Evolutionary conservation across 1,140 invertebrate species (phyloP), one percentile per base, ranked within the genome.

Genomic region (Vanessa tameamea): DNA sequence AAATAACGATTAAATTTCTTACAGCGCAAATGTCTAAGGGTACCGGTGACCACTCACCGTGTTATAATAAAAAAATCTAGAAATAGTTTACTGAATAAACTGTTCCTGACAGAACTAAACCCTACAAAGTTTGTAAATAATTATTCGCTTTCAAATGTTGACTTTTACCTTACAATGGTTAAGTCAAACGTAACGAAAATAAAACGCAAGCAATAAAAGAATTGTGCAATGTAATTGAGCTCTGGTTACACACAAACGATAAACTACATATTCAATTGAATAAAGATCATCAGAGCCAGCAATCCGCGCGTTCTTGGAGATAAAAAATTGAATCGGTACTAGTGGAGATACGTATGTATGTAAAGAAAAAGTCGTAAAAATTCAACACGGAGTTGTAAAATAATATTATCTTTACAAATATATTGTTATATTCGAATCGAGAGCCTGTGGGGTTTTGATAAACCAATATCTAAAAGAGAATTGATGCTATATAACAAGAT

Each of bases 281-380:
- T 57, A 55, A 53, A 63, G 63, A 72, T 72, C 53, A 65, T 72
- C 47, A 16, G 51, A 51, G 47, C 50, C 57, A 50, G 57, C 37
- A 47, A 63, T 63, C 64, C 65, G 5, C 20, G 47, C 53, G 43
- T 50, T 57, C 68, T 31, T 51, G 51, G 9, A 57, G 64, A 65
- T 72, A 72, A 72, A 72, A 65, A 72, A 72, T 65, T 66, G 50
- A 72, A 72, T 51, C n/a, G 31, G 47, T 48, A 72, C 70, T 72
- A 72, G 70, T 37, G n/a, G 59, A 47, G 48, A 70, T 70, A 70
- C 65, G 37, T 43, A 43, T 9, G 70, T 43, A 43, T 43, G 70
- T 65, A 65, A 72, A 63, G 63, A 72, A 66, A 67, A 67, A 61
- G 43, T 73, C 71, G 64, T 72, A 72, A 73, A 73, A 73, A 51